Base-by-base conservation (phyloP, 2,113 vertebrate genomes). In the Callithrix jacchus region DNA sequence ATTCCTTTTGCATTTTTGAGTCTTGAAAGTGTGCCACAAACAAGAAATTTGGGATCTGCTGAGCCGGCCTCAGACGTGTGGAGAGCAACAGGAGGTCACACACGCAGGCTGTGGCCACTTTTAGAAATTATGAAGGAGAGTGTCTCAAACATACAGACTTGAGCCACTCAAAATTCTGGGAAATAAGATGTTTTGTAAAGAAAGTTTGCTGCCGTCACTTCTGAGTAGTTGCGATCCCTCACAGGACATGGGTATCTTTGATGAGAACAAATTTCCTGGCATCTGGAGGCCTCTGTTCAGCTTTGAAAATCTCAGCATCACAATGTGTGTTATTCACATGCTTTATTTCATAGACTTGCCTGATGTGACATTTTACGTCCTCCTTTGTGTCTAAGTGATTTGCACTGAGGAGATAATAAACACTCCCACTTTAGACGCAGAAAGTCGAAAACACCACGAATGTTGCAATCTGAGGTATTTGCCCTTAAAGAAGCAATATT, bases 381-480 rank as follows among this genome's bases (percentile, higher is more conserved):
- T 64, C 77, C n/a, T 89, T 61, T 89, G 64, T 96, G 80, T 97
- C 54, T 68, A 74, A 45, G 64, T 54, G 89, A 92, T 81, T 97
- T 79, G 68, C 90, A 32, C 52, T 18, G 16, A 30, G 66, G 66
- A 91, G 92, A 74, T 68, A 68, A 81, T 96, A 88, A 87, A 54
- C 66, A 87, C 54, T 23, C 45, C 2, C 10, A 61, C 35, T 79
- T 56, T 90, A n/a, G 64, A 68, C 23, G 83, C 85, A 82, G 80
- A 84, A 91, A 77, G 56, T 89, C 61, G 83, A 52, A 83, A 49
- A 82, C 25, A 45, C 74, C 66, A 5, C 0, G 2, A 35, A 17
- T 20, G 18, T 56, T 87, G 54, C 27, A 4, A 45, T 87, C 30
- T 42, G 64, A 84, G 71, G 27, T 49, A n/a, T 92, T 47, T 77